phyloP scores from a whole-genome alignment of 2,113 vertebrate species.

The Chaetodon auriga region DNA sequence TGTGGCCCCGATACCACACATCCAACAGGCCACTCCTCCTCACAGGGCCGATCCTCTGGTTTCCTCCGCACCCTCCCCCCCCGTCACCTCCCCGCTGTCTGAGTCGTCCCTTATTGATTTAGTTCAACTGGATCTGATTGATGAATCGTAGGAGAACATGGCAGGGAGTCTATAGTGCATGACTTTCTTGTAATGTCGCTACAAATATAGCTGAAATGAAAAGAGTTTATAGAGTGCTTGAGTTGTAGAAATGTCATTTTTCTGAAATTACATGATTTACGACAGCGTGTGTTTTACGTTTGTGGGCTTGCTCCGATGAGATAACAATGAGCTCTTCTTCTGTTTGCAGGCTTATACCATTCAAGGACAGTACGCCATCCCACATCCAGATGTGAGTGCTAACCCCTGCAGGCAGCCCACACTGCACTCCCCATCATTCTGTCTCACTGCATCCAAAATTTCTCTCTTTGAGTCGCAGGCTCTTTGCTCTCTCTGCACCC shows the following conservation, averaged over 20 bases:
- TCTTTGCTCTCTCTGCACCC: conserved; percentile 65
- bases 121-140: conserved; percentile 82
- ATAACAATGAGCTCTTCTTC: conserved; percentile 52
- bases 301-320: neutral
- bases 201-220: neutral
- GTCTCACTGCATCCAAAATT: conserved; percentile 43
- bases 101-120: conserved; percentile 62
- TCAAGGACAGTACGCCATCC: conserved; percentile 98
- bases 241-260: conserved; percentile 28
- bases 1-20: conserved; percentile 20
- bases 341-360: conserved; percentile 93
- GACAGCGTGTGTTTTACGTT: neutral
- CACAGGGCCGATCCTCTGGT: conserved; percentile 49
- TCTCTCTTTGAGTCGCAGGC: conserved; percentile 45
- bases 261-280: neutral
- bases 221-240: neutral
- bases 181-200: conserved; percentile 2
- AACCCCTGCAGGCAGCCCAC: conserved; percentile 60
- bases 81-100: conserved; percentile 54
- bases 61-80: conserved; percentile 33
- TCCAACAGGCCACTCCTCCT: conserved; percentile 39
- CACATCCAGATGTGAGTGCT: conserved; percentile 96
- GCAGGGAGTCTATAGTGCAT: conserved; percentile 58
- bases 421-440: conserved; percentile 38
- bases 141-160: conserved; percentile 57